Evolutionary conservation across 2,113 vertebrate species (phyloP).

Genomic region (Siphamia tubifer): DNA sequence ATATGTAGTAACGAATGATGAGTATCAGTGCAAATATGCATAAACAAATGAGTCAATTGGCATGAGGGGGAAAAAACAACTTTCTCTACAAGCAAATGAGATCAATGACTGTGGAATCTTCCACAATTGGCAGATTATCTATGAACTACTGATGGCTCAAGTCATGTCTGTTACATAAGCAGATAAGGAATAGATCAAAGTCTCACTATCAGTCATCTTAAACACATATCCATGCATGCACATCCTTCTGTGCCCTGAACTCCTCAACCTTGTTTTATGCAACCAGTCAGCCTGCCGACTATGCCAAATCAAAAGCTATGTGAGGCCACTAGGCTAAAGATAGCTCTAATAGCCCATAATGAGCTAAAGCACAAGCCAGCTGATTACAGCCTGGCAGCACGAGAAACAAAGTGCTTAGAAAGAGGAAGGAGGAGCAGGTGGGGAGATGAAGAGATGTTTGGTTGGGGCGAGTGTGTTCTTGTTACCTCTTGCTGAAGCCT

Average conservation of each 20-base stretch:
- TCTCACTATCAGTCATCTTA: not conserved
- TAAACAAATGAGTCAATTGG: too few relatives aligned
- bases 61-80: too few relatives aligned
- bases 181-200: conserved; percentile 2
- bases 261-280: conserved; percentile 24
- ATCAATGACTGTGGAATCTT: not conserved
- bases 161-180: not conserved
- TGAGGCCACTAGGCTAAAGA: conserved; percentile 55
- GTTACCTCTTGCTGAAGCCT: conserved; percentile 93
- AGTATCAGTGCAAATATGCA: not conserved
- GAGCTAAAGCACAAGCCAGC: conserved; percentile 48
- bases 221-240: not conserved
- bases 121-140: not conserved
- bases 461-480: not conserved
- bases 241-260: not conserved
- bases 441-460: not conserved
- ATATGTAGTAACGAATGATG: not conserved
- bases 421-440: conserved; percentile 10
- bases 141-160: not conserved
- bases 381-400: conserved; percentile 55
- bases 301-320: conserved; percentile 48
- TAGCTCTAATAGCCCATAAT: conserved; percentile 69
- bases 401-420: conserved; percentile 21
- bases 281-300: not conserved
- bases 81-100: not conserved